Percentiles rank a stretch among this genome's conserved stretches.
Evolutionary conservation across 2,113 vertebrate genomes (phyloP).

Genomic region (Nycticryphes semicollaris): DNA sequence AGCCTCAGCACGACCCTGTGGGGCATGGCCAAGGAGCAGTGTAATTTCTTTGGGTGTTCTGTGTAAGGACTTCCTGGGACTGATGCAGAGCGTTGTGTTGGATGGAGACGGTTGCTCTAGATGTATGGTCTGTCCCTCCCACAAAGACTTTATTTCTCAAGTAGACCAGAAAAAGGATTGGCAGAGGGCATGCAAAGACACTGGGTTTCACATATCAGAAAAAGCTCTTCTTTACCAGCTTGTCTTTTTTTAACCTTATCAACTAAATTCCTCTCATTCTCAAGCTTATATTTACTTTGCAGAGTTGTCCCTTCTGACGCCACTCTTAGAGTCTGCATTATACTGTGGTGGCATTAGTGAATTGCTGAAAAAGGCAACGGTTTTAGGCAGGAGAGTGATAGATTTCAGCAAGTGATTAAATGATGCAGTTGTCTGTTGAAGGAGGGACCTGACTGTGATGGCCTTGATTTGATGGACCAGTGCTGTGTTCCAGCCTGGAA

Average conservation of each 20-base stretch:
- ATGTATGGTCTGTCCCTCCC: not conserved
- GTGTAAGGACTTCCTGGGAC: not conserved
- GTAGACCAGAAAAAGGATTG: not conserved
- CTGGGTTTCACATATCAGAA: not conserved
- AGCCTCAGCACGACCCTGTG: not conserved
- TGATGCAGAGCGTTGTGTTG: rapidly evolving
- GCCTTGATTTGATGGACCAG: not conserved
- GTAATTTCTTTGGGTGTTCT: not conserved
- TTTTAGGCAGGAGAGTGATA: not conserved
- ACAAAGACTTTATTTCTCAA: not conserved
- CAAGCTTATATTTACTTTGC: not conserved
- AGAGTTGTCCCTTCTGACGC: not conserved
- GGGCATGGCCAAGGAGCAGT: not conserved
- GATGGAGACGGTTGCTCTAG: not conserved
- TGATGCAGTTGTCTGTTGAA: not conserved
- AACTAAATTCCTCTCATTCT: not conserved
- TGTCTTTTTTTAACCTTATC: not conserved
- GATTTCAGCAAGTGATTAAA: not conserved
- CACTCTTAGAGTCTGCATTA: not conserved
- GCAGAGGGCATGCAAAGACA: not conserved
- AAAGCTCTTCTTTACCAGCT: not conserved
- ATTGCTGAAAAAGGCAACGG: not conserved
- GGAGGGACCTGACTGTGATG: not conserved
- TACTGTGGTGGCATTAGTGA: not conserved
- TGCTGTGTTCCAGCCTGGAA: conserved; percentile 1